Base-by-base conservation (phyloP, 2,888 invertebrate genomes). In the Dasypolia templi region DNA sequence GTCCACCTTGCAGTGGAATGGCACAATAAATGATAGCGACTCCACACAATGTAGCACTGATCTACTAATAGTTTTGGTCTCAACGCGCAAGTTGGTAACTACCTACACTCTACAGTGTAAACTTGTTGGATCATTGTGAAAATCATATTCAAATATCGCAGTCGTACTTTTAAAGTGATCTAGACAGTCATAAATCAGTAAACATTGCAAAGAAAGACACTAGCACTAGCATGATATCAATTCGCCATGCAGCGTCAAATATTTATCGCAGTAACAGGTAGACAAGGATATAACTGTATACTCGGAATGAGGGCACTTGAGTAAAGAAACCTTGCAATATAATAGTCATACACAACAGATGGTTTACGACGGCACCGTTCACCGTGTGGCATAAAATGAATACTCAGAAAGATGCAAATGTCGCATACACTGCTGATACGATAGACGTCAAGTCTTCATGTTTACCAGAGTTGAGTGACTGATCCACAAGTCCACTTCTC, bases 371-470 rank as follows among this genome's bases (percentile, higher is more conserved):
- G 64, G 64, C 78, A 79, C 67, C 78, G 79, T 79, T 86, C 78
- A 82, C 87, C 86, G 86, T 88, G 88, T 87, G 87, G 76, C 81
- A 73, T 86, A 70, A 77, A 83, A 81, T 77, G 66, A 86, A 84
- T 82, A 87, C 77, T 66, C 53, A 64, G 74, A 77, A 69, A 67
- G 71, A 75, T 44, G 64, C 42, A 71, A 77, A 62, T 72, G 82
- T 75, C 79, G 74, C 82, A 83, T 81, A 85, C 79, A 83, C 75
- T 66, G 59, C 65, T 39, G 74, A 77, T 62, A 77, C 49, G n/a
- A 39, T 70, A 62, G 42, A 49, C 63, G 63, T 66, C 71, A 67
- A 66, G 58, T 59, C 72, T 66, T 63, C 64, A 63, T 56, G 59
- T 78, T 72, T 49, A 59, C 73, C 64, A 63, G 35, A 63, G 75